Base-by-base conservation (phyloP, 2,113 vertebrate genomes). In the Zosterops hypoxanthus region DNA sequence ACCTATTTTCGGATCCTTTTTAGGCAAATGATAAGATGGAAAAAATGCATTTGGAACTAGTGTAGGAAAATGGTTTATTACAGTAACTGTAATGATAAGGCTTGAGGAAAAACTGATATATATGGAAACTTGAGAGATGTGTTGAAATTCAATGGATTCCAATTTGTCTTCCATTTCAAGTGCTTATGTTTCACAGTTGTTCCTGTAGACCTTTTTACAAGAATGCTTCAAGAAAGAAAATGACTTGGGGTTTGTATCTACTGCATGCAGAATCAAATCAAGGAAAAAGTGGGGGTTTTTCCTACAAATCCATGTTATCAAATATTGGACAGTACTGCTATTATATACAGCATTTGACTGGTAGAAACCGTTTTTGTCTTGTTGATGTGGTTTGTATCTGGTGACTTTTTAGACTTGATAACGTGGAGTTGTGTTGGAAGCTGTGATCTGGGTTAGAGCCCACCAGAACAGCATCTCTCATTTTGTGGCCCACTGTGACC, bases 1-100 rank as follows among this genome's bases (percentile, higher is more conserved):
- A 83, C 93, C 94, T 92, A 76, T 90, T 94, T 95, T 90, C 68
- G 59, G 28, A 77, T 75, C 28, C 33, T 79, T 88, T 64, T 86
- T 46, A 75, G 34, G 55, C 24, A 73, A 70, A 81, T 36, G 6
- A 19, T 66, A 61, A 76, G 36, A 69, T 65, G 33, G 59, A 39
- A 44, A 84, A 88, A 93, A 63, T 13, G 11, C 12, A 33, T 85
- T 87, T 89, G 33, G 33, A 78, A 55, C 21, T 82, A 23, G 9
- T 36, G 20, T 84, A 42, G n/a, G 52, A 66, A 87, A 82, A 68
- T 53, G 6, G 6, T 50, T 88, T 91, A 52, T 81, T 87, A 12
- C 57, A 46, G 28, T 68, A 69, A 49, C 56, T 89, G 9, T n/a
- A 56, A 47, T 33, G 22, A 39, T 71, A 64, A 59, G 23, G 14